Base-by-base conservation (phyloP, 2,797 vertebrate genomes). In the Graptemys geographica region DNA sequence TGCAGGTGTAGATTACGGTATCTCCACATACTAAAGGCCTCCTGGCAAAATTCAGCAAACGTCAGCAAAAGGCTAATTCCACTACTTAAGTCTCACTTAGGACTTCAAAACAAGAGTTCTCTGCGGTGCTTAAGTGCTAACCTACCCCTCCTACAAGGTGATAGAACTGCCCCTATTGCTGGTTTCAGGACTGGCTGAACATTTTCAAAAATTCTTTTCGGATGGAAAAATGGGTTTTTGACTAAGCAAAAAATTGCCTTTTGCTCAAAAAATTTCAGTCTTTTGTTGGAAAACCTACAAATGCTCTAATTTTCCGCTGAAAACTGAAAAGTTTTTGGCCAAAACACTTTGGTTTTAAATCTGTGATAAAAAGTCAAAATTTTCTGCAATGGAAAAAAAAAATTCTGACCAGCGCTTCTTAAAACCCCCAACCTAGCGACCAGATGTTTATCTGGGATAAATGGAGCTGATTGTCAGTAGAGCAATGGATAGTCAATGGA, bases 141-240 rank as follows among this genome's bases (percentile, higher is more conserved):
- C 27, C 86, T 89, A 44, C 19, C 8, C 16, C 10, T 12, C 8
- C 25, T 93, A 7, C 23, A 84, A 86, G 41, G 84, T 9, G 79
- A 91, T 79, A 9, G 27, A 79, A 5, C 3, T 90, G 74, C 33
- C 65, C 18, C 65, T 21, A 10, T 69, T 69, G 65, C 15, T 11
- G 65, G 91, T 79, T 69, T 79, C 44, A 76, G 47, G 15, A 5
- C 25, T 84, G 25, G 28, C 33, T 49, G 79, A 91, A 59, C 76
- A 47, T 1, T 53, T 84, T 19, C 18, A 5, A n/a, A 23, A 88
- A 78, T 52, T 62, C 51, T 33, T n/a, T 19, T 47, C 0, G 0
- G 9, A 79, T 57, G 18, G 1, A 11, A 12, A 62, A 44, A 9
- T 15, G 13, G 11, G 41, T 47, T 76, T 76, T 28, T 15, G 44